These are phyloP conservation scores for Xestia ashworthii DNA, from an alignment of 2,888 invertebrate genomes.

Conservation along the genomic window DNA sequence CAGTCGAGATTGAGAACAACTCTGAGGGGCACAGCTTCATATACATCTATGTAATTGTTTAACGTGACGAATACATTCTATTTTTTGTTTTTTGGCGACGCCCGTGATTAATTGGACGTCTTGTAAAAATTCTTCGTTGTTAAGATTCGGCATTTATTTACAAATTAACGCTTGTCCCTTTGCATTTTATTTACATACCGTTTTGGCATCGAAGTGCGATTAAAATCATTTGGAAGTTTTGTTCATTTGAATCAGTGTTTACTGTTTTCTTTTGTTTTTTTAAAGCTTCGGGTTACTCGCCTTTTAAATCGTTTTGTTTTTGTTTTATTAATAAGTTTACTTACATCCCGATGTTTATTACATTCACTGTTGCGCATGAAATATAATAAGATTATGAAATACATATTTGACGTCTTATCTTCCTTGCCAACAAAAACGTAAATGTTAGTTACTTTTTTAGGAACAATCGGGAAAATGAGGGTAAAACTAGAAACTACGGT, in stretches of 20 bases:
- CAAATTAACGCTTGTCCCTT: conserved; percentile 54
- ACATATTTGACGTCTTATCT: conserved; percentile 36
- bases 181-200: conserved; percentile 56
- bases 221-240: conserved; percentile 21
- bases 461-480: conserved; percentile 6
- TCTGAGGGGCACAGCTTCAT: conserved; percentile 74
- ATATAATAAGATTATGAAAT: conserved; percentile 39
- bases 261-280: conserved; percentile 29
- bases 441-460: not conserved
- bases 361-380: conserved; percentile 4
- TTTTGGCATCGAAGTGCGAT: conserved; percentile 44
- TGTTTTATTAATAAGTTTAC: conserved; percentile 23
- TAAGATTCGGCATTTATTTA: conserved; percentile 60
- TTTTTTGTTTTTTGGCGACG: conserved; percentile 78
- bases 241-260: conserved; percentile 23
- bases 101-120: conserved; percentile 81
- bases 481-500: not conserved
- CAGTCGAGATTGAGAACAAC: conserved; percentile 79
- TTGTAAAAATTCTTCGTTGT: conserved; percentile 67
- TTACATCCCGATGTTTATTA: conserved; percentile 4
- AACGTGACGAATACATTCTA: conserved; percentile 78
- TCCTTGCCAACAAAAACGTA: conserved; percentile 26
- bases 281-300: conserved; percentile 2
- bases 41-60: conserved; percentile 73
- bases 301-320: conserved; percentile 29